Base-by-base conservation (phyloP, 2,888 invertebrate genomes). In the Caenorhabditis sp. region DNA sequence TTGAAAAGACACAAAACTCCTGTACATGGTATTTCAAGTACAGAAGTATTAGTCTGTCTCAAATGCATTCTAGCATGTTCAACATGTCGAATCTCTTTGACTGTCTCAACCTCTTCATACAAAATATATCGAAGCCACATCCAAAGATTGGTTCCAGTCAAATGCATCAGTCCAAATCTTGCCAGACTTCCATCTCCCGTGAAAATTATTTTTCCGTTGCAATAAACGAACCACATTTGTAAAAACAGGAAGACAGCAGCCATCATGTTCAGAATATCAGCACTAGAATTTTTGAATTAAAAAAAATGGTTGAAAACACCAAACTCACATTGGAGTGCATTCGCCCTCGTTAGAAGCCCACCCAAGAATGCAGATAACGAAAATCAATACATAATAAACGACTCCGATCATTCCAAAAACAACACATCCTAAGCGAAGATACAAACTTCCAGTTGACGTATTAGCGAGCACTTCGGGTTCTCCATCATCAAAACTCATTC, bases 201-300 rank as follows among this genome's bases (percentile, higher is more conserved):
- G 66, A 82, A 80, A 12, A 77, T 76, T 17, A 80, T 80, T 66
- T 82, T 82, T 71, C 80, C 82, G 54, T 82, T 82, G 64, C 82
- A 82, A 53, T 77, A 82, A 3, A 82, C 82, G 63, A 82, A 82
- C 82, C 82, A 82, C 76, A 82, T 82, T 62, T 82, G 82, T 14
- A 76, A 69, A 62, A 80, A 80, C 8, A 80, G 74, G 65, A 80
- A 80, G 10, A 78, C 43, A 5, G 75, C 75, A 21, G 80, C 76
- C 62, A 74, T 49, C 24, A 72, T 54, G 43, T 76, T 77, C 31
- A 80, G 55, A 55, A 69, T 60, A 50, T 76, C 75, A 0, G 80
- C 62, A 58, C 77, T 77, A 10, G 8, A 55, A 21, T 24, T 62
- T 64, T 24, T 4, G 19, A 19, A 26, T 17, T 10, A 24, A 27